Base-by-base conservation (phyloP, 1,140 invertebrate genomes). In the Ceratina australensis region DNA sequence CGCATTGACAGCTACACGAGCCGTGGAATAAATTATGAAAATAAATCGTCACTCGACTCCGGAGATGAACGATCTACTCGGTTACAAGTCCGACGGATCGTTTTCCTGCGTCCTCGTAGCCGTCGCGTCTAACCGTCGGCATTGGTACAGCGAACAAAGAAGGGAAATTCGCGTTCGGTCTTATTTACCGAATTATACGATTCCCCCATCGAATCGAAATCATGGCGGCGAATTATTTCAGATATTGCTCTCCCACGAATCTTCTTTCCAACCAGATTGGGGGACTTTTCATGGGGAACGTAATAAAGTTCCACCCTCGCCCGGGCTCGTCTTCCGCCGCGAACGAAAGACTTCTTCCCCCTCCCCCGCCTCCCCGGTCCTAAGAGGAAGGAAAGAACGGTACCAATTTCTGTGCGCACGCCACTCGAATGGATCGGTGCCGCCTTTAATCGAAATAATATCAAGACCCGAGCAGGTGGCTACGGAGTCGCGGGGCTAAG, bases 21-120 rank as follows among this genome's bases (percentile, higher is more conserved):
- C 63, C 33, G 47, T 3, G 33, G 78, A 76, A 79, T 79, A 79
- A 68, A 79, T 79, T 79, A 79, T 75, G 78, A 68, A 56, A 79
- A 79, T 79, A 79, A 79, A 79, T 74, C 71, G 67, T 79, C 77
- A 15, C 72, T 56, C 71, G 22, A 42, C 33, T 16, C 1, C 12
- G 8, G 50, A 63, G 76, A 72, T 65, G 49, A 8, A 26, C n/a
- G 49, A 65, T 78, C 68, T 71, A 63, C 26, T 56, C 20, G 42
- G 28, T 8, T 22, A 72, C 59, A 0, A n/a, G 65, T 20, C 16
- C 0, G 22, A 57, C 33, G 28, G 5, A 16, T 5, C 47, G 47
- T 26, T 24, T 42, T 20, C 16, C 18, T 16, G 16, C 18, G 13
- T 3, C 47, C 8, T 1, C n/a, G n/a, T n/a, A n/a, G n/a, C n/a